Evolutionary conservation across 2,888 invertebrate species (phyloP), one percentile per base, ranked within the genome.

Genomic region (Xestia c-nigrum): DNA sequence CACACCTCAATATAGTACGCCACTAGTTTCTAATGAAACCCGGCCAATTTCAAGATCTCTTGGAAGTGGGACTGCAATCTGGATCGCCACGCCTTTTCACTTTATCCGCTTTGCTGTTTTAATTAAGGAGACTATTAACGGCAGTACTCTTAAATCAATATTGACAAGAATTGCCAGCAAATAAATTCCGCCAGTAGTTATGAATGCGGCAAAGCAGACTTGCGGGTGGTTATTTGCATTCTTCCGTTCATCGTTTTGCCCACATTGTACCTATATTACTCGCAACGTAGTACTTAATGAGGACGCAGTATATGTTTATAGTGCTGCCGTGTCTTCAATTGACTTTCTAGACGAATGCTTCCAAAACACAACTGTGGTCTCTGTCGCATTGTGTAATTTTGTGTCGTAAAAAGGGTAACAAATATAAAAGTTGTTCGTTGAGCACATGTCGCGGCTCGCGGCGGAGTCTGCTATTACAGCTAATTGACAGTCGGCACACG

Each of bases 401-500:
- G 91, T 91, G 89, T 93, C 92, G 92, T 94, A 95, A 94, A 94
- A 94, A 91, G 93, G 92, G 93, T 92, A 93, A 92, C 92, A 94
- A 94, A 94, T 91, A 93, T 91, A 94, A 94, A 93, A 92, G 93
- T 91, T 89, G 89, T 87, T 90, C 92, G 94, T 86, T 89, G 91
- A 93, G 93, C 96, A 96, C 93, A 95, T 96, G 96, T 95, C 94
- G 94, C 89, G 85, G 19, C 9, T 61, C 80, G 81, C 85, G 78
- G 72, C 80, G 89, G 90, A 88, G 90, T 90, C 89, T 92, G 92
- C 93, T 94, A 95, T 95, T 95, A 95, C 88, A 83, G 85, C 90
- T 96, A 96, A 96, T 96, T 95, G 95, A 94, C 95, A 94, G 93
- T 92, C 93, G 90, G 90, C 93, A 91, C 93, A 93, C 93, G 93